Evolutionary conservation across 2,888 invertebrate species (phyloP).

Genomic region (Machimus atricapillus): DNA sequence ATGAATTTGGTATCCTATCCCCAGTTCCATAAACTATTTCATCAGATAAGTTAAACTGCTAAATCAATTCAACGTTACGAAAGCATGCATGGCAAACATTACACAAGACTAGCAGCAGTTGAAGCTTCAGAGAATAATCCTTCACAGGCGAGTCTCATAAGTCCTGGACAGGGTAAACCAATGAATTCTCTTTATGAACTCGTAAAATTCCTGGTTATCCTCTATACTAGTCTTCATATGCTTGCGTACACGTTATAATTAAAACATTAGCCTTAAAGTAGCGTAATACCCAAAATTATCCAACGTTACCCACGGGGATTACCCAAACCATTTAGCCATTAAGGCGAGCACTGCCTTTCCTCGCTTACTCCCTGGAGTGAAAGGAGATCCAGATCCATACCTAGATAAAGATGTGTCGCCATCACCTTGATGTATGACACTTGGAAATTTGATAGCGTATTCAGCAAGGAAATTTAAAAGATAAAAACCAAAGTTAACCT

Average conservation of each 20-base stretch:
- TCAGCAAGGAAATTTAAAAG: neutral
- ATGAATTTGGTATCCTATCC: neutral
- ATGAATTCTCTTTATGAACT: neutral
- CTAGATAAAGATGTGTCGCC: neutral
- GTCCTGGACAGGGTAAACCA: neutral
- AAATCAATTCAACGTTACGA: neutral
- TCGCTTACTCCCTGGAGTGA: neutral
- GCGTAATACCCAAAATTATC: neutral
- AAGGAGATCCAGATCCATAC: neutral
- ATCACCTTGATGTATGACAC: neutral
- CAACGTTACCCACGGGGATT: neutral
- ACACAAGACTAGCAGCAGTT: neutral
- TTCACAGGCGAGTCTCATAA: neutral
- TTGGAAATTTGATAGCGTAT: neutral
- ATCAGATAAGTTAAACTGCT: neutral
- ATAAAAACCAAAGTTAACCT: neutral
- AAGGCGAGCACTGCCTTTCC: neutral
- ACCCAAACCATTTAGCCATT: neutral
- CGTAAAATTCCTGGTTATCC: neutral
- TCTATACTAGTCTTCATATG: neutral
- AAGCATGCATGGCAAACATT: neutral
- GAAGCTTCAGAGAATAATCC: neutral
- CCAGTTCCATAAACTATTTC: neutral
- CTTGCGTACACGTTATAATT: neutral
- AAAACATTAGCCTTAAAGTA: neutral